Base-by-base conservation (phyloP, 2,888 invertebrate genomes). In the Euplexia lucipara region DNA sequence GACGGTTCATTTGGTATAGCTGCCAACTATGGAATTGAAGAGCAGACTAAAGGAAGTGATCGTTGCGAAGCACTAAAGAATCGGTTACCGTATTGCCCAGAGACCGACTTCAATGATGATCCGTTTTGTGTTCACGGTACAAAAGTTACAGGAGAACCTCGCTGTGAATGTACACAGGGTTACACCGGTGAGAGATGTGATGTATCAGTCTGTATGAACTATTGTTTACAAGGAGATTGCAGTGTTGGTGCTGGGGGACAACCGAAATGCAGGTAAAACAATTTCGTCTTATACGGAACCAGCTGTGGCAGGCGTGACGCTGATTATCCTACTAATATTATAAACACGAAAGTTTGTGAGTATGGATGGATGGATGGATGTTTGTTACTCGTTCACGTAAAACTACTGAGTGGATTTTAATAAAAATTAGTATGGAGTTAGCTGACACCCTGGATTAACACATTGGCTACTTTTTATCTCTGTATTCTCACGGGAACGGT, bases 41-140 rank as follows among this genome's bases (percentile, higher is more conserved):
- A 26, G 5, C 26, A 26, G 26, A 26, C 26, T 26, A 35, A 14
- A 14, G 12, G 12, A 10, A 14, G 10, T 35, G 12, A 5, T 12
- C 10, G 5, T 35, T 35, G 35, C 35, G n/a, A n/a, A n/a, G 75
- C 61, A 3, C 74, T 93, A 20, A 65, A 74, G 2, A 78, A 70
- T 16, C 59, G 91, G 16, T 83, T 88, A 0, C 81, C 86, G 61
- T 90, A 90, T 90, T 86, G 87, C 14, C 8, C 8, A n/a, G 34
- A 9, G 6, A 9, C 20, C 9, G 9, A 20, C 12, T 18, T 9
- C 14, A 4, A 88, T 89, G 39, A 88, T 89, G 92, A 91, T 3
- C 68, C 92, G 52, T 92, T 90, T 71, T 93, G 93, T 67, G 83
- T 93, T 2, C 91, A 92, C 44, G 41, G 41, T 10, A 16, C 37